phyloP scores from a whole-genome alignment of 2,888 invertebrate genomes.

The Papilio elwesi region DNA sequence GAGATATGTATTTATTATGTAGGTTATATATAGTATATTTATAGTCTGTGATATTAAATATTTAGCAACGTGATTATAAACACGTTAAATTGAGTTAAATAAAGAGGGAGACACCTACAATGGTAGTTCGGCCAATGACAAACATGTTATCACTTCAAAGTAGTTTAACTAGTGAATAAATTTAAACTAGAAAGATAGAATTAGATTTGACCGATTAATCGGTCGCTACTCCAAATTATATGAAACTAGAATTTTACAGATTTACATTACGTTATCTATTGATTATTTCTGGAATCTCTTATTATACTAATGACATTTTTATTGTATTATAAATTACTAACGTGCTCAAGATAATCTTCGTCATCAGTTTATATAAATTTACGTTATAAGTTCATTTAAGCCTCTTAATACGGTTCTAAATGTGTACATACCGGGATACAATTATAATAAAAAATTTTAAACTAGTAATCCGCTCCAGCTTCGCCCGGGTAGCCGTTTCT shows the following conservation, averaged over 20 bases:
- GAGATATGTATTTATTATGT: not conserved
- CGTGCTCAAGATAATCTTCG: not conserved
- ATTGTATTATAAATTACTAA: not conserved
- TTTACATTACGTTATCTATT: conserved; percentile 1
- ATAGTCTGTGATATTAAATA: not conserved
- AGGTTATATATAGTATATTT: too few relatives aligned
- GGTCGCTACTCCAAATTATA: conserved; percentile 45
- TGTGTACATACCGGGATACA: too few relatives aligned
- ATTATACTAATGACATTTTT: conserved; percentile 2
- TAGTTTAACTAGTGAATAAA: conserved; percentile 13
- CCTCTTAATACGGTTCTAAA: too few relatives aligned
- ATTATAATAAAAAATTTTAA: too few relatives aligned
- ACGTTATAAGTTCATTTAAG: too few relatives aligned
- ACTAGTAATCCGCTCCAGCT: too few relatives aligned
- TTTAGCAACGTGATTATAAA: not conserved
- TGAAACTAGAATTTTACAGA: conserved; percentile 2
- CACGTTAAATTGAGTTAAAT: not conserved
- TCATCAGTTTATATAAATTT: not conserved
- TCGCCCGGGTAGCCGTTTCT: too few relatives aligned
- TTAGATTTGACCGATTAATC: conserved; percentile 14
- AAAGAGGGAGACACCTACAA: not conserved
- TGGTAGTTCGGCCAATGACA: not conserved
- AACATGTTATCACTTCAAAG: not conserved
- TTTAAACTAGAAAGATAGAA: not conserved
- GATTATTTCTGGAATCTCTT: not conserved